Conservation (phyloP, 2,113 vertebrate species). For the Chitala chitala region DNA sequence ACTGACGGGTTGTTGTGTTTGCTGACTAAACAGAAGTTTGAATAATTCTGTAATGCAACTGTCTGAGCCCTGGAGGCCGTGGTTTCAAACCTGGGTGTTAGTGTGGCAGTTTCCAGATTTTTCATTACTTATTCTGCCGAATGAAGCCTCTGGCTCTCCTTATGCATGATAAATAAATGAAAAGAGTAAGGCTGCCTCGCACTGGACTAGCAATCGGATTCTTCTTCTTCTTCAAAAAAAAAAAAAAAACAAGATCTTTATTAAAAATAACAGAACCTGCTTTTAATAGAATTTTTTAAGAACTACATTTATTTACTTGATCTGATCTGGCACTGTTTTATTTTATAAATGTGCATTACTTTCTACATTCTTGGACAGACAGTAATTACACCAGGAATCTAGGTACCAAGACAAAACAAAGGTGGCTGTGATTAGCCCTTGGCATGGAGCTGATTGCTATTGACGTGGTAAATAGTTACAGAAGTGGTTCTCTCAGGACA, state of each 20-base stretch:
- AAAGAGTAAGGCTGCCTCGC: neutral
- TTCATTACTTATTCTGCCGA: neutral
- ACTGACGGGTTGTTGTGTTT: neutral
- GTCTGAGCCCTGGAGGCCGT: neutral
- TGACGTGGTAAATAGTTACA: neutral
- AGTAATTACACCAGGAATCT: conserved; percentile 9
- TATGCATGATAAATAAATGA: neutral
- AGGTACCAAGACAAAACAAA: conserved; percentile 4
- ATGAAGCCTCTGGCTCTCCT: neutral
- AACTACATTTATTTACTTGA: conserved; percentile 14
- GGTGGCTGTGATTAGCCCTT: neutral
- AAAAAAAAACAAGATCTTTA: no score
- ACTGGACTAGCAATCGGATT: conserved; percentile 3
- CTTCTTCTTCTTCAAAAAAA: neutral
- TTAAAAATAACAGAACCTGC: conserved; percentile 1
- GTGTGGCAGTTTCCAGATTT: neutral
- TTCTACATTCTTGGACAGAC: conserved; percentile 9
- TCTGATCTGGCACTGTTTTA: conserved; percentile 12
- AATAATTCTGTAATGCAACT: neutral
- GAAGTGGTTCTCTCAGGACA: neutral
- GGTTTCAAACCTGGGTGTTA: neutral
- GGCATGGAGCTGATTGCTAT: conserved; percentile 11
- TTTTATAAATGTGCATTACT: conserved; percentile 17
- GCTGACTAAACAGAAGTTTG: neutral
- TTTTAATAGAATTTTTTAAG: conserved; percentile 15